A percentile compares a stretch with the other conserved stretches of the same genome.
Conservation (phyloP, 2,113 vertebrate species). For the Pterocles burchelli region DNA sequence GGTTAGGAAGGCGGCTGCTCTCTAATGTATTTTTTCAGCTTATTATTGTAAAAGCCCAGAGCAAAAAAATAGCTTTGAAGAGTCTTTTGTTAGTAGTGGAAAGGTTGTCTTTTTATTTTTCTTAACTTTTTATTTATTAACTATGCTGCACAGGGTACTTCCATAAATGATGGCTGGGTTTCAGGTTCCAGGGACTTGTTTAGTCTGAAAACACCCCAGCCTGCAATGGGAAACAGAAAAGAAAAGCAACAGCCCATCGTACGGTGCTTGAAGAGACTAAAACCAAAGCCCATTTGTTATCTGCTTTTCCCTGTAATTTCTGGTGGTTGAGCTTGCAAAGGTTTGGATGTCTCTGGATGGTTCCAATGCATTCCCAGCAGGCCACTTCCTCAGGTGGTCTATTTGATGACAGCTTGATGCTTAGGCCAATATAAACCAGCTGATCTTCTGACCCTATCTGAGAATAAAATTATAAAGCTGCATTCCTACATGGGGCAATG, state of each 20-base stretch:
- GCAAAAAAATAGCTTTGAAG: constrained; percentile 67
- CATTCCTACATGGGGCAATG: background rate
- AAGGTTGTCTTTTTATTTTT: constrained; percentile 41
- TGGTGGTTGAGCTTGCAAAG: background rate
- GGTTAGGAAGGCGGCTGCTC: constrained; percentile 53
- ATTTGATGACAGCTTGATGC: constrained; percentile 4
- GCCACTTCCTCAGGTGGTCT: constrained; percentile 39
- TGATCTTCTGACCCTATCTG: background rate
- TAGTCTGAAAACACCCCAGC: constrained; percentile 59
- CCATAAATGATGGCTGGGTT: constrained; percentile 18
- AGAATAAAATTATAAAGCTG: background rate
- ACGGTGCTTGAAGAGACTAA: background rate
- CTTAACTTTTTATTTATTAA: constrained; percentile 67
- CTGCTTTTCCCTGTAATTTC: background rate
- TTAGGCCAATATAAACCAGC: constrained; percentile 12
- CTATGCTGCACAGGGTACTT: background rate
- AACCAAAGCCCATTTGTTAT: background rate
- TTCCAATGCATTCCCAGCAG: constrained; percentile 24
- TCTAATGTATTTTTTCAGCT: constrained; percentile 66
- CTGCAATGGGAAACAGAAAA: constrained; percentile 31
- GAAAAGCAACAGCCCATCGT: background rate
- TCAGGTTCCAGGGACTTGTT: constrained; percentile 44
- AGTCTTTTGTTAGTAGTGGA: constrained; percentile 48
- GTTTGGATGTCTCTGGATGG: background rate
- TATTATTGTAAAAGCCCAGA: constrained; percentile 71